phyloP scores from a whole-genome alignment of 2,797 vertebrate species.

The Mormyrops attenuatus region DNA sequence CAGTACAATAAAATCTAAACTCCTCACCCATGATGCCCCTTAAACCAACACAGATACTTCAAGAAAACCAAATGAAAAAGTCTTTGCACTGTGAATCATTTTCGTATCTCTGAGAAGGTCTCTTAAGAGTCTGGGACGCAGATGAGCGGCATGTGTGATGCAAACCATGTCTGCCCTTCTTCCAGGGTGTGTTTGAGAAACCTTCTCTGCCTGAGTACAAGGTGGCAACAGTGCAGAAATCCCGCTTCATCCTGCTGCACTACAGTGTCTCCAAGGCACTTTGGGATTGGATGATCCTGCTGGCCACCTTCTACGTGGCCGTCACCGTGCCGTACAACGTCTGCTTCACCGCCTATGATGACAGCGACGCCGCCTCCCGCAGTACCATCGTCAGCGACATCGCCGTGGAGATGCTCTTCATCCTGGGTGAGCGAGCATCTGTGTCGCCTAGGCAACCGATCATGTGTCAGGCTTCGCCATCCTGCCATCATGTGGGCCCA shows the following conservation, averaged over 20 bases:
- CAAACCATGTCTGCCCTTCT: neutral
- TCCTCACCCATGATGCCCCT: neutral
- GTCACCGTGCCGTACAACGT: constrained; percentile 90
- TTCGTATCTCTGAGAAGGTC: neutral
- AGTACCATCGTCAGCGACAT: constrained; percentile 87
- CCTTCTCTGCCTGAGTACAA: constrained; percentile 88
- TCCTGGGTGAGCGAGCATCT: constrained; percentile 69
- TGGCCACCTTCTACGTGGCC: constrained; percentile 92
- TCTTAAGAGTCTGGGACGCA: neutral
- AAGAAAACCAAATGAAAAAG: neutral
- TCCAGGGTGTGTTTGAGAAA: constrained; percentile 81
- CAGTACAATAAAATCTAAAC: neutral
- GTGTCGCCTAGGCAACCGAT: neutral
- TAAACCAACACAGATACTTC: neutral
- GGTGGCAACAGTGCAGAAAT: constrained; percentile 85
- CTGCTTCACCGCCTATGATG: constrained; percentile 73
- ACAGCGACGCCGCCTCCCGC: constrained; percentile 64
- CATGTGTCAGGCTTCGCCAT: neutral
- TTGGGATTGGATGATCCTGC: constrained; percentile 92
- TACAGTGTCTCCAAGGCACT: constrained; percentile 90
- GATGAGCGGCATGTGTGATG: neutral
- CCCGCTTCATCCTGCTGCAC: constrained; percentile 90
- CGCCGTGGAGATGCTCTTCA: constrained; percentile 92
- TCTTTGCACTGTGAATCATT: neutral
- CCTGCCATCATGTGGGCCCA: neutral